Conservation (phyloP, 1,140 invertebrate genomes). For the Tribolium castaneum region DNA sequence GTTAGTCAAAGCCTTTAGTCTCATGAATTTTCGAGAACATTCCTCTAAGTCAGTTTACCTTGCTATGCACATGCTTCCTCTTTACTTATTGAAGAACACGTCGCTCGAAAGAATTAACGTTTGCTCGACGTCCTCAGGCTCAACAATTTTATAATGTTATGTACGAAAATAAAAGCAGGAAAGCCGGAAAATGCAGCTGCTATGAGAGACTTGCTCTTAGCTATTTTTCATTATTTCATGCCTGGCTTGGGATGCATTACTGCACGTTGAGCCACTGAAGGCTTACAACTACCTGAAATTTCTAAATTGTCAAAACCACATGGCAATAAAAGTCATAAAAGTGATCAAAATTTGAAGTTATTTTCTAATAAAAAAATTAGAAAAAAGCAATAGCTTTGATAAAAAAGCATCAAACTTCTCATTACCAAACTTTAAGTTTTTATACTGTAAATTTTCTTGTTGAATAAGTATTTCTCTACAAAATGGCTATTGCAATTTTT, state of each 20-base stretch:
- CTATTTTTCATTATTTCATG: conserved; percentile 5
- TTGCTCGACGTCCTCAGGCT: not conserved
- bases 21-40: not conserved
- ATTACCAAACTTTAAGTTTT: too few species aligned
- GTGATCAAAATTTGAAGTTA: too few species aligned
- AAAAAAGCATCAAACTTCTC: too few species aligned
- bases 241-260: not conserved
- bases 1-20: not conserved
- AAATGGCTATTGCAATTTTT: too few species aligned
- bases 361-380: too few species aligned
- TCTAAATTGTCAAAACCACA: too few species aligned
- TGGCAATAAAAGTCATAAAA: too few species aligned
- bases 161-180: conserved; percentile 5
- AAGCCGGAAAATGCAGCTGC: not conserved
- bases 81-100: conserved; percentile 7
- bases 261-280: too few species aligned
- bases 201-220: not conserved
- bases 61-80: conserved; percentile 1
- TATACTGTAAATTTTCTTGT: too few species aligned
- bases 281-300: too few species aligned
- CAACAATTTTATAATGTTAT: conserved; percentile 5
- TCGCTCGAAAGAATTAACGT: conserved; percentile 7
- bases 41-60: not conserved
- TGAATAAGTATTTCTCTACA: too few species aligned
- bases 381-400: too few species aligned